A percentile compares a stretch with the other conserved stretches of the same genome.
These are phyloP conservation scores for Suillia variegata DNA, from an alignment of 2,888 invertebrate species.

Conservation along the genomic window DNA sequence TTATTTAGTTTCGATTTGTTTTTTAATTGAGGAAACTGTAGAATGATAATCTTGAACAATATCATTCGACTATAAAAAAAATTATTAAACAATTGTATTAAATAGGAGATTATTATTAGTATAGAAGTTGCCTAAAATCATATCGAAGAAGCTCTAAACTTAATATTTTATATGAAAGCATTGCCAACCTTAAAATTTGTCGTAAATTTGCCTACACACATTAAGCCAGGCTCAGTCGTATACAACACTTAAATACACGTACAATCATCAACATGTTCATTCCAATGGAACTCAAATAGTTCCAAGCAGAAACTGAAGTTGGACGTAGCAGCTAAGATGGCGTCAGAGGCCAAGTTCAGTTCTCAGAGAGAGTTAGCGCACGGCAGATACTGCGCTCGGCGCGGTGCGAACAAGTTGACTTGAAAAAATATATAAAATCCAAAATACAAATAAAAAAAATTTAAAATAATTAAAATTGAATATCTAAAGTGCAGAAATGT, in stretches of 20 bases:
- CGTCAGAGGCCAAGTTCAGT: slow-evolving; percentile 57
- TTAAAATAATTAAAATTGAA: slow-evolving; percentile 3
- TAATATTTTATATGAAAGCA: no score
- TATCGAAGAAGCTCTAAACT: no score
- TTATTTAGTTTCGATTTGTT: no score
- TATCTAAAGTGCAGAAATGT: neutral
- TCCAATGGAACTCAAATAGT: neutral
- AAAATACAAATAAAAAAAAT: slow-evolving; percentile 18
- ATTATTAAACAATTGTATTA: no score
- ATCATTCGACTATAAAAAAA: no score
- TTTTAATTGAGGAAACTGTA: no score
- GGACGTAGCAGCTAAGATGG: slow-evolving; percentile 55
- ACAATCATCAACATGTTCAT: neutral
- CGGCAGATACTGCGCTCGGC: slow-evolving; percentile 52
- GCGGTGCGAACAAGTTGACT: slow-evolving; percentile 35
- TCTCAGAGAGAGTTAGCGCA: slow-evolving; percentile 57
- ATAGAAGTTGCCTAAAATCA: no score
- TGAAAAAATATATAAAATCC: slow-evolving; percentile 21
- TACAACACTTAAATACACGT: neutral
- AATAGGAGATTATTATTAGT: no score
- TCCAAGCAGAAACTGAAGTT: slow-evolving; percentile 10
- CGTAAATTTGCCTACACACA: no score
- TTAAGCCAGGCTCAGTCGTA: no score
- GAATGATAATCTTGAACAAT: no score
- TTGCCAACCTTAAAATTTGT: no score